phyloP scores from a whole-genome alignment of 2,797 vertebrate genomes.

The Sebastes kiyomatsui region DNA sequence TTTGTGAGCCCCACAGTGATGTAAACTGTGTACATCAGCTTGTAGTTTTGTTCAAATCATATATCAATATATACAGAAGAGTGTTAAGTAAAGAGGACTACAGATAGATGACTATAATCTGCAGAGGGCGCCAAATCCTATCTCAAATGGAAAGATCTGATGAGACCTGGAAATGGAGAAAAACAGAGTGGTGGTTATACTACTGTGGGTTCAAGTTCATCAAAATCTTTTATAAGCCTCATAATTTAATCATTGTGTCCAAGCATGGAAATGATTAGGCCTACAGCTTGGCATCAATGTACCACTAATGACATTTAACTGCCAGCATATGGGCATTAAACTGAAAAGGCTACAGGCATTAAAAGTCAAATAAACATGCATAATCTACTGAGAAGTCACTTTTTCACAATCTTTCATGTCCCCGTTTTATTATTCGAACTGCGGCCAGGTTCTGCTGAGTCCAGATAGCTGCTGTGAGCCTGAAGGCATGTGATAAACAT shows the following conservation, averaged over 20 bases:
- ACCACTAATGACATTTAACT: constrained; percentile 30
- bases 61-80: background rate
- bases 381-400: background rate
- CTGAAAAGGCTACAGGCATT: background rate
- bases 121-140: constrained; percentile 56
- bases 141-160: background rate
- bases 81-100: background rate
- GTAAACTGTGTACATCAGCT: background rate
- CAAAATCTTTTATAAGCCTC: constrained; percentile 21
- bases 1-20: background rate
- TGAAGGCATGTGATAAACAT: constrained; percentile 39
- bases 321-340: background rate
- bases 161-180: background rate
- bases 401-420: constrained; percentile 11
- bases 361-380: constrained; percentile 31
- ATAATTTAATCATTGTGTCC: constrained; percentile 8
- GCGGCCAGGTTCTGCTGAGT: constrained; percentile 15
- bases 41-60: background rate
- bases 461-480: background rate
- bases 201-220: constrained; percentile 22
- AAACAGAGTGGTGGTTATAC: background rate
- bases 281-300: constrained; percentile 3
- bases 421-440: constrained; percentile 1
- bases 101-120: background rate
- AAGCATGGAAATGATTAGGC: constrained; percentile 29